A percentile compares a stretch with the other conserved stretches of the same genome.
Evolutionary conservation across 2,113 vertebrate genomes (phyloP).

Genomic region (Myrmecobius fasciatus): DNA sequence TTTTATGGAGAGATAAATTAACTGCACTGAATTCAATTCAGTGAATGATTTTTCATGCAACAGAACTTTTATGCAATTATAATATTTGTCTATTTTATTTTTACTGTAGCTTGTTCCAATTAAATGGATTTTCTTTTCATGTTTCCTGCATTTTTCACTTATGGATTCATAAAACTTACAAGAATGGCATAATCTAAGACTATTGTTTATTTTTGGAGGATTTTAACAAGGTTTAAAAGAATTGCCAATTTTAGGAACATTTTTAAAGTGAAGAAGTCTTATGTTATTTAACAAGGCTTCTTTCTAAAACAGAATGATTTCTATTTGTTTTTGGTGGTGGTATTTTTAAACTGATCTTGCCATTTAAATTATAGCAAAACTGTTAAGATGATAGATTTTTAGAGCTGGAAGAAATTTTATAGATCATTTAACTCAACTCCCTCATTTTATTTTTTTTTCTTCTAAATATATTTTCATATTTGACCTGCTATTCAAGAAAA

Average conservation of each 20-base stretch:
- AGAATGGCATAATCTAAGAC: background rate
- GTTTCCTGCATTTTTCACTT: background rate
- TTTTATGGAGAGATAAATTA: slow-evolving; percentile 3
- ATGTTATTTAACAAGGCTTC: background rate
- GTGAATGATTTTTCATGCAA: background rate
- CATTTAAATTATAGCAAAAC: background rate
- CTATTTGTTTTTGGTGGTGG: background rate
- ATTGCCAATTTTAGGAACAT: background rate
- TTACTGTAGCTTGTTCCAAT: background rate
- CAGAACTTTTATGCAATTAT: background rate
- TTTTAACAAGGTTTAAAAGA: background rate
- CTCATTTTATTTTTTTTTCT: background rate
- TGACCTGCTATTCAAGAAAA: no score
- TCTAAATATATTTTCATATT: no score
- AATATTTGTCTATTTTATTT: background rate
- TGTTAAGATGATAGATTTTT: background rate
- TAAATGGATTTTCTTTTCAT: background rate
- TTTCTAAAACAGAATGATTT: background rate
- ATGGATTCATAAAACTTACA: background rate
- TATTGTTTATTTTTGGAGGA: background rate
- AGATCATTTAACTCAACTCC: background rate
- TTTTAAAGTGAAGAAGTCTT: background rate
- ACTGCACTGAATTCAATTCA: background rate
- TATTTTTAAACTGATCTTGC: background rate
- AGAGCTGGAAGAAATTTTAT: background rate